A percentile compares a stretch with the other conserved stretches of the same genome.
These are phyloP conservation scores for Galeruca laticollis DNA, from an alignment of 2,888 invertebrate species.

Conservation along the genomic window DNA sequence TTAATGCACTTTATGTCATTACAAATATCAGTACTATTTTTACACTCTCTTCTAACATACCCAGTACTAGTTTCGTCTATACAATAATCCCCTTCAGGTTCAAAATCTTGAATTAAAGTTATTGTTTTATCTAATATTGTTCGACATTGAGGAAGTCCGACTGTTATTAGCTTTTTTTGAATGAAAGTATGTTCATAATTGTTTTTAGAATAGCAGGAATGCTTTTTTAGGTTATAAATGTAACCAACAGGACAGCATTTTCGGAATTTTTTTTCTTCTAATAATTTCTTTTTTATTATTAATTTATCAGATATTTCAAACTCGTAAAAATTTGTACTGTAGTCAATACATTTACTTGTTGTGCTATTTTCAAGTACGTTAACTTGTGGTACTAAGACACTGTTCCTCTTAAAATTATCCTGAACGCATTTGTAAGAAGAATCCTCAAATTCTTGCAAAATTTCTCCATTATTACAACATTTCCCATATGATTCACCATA, in stretches of 20 bases:
- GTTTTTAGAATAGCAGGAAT: slow-evolving; percentile 49
- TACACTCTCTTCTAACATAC: slow-evolving; percentile 53
- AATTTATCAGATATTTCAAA: slow-evolving; percentile 15
- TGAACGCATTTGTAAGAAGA: slow-evolving; percentile 14
- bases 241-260: slow-evolving; percentile 58
- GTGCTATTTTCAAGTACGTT: slow-evolving; percentile 7
- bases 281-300: slow-evolving; percentile 9
- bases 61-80: slow-evolving; percentile 48
- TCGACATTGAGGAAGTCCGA: slow-evolving; percentile 55
- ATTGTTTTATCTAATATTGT: slow-evolving; percentile 50
- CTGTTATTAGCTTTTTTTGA: slow-evolving; percentile 48
- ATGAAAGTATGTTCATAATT: slow-evolving; percentile 43
- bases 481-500: slow-evolving; percentile 14
- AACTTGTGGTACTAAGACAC: neutral
- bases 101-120: slow-evolving; percentile 21
- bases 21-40: slow-evolving; percentile 51
- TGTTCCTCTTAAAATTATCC: slow-evolving; percentile 4
- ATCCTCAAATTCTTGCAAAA: slow-evolving; percentile 17
- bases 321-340: slow-evolving; percentile 21
- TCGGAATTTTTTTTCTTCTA: slow-evolving; percentile 41
- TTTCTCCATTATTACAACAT: slow-evolving; percentile 31
- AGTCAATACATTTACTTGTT: slow-evolving; percentile 13
- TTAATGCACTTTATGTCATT: slow-evolving; percentile 63
- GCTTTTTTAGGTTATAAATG: slow-evolving; percentile 49
- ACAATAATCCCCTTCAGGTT: slow-evolving; percentile 42